Conservation (phyloP, 2,113 vertebrate species). For the Apus apus region DNA sequence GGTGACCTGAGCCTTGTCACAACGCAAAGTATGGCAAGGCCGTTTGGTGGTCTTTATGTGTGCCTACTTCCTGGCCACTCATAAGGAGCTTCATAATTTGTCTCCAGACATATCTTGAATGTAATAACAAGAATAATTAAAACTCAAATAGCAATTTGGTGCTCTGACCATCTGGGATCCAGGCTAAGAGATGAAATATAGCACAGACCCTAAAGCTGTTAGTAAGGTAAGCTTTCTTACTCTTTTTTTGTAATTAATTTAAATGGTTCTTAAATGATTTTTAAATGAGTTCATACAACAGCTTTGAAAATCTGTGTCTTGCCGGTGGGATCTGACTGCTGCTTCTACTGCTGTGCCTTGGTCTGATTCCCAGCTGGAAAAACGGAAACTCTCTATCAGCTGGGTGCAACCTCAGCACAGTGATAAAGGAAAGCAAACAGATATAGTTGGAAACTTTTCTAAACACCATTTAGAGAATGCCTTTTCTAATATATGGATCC, state of each 20-base stretch:
- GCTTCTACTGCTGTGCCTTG: constrained; percentile 7
- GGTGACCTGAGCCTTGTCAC: background rate
- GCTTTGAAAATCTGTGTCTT: constrained; percentile 50
- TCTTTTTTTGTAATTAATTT: constrained; percentile 48
- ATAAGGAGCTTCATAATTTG: constrained; percentile 10
- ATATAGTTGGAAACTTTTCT: constrained; percentile 34
- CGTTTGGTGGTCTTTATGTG: background rate
- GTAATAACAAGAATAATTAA: constrained; percentile 58
- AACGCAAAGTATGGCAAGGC: background rate
- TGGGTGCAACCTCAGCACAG: background rate
- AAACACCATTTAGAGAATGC: background rate
- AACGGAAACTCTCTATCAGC: background rate
- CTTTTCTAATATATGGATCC: background rate
- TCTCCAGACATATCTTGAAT: constrained; percentile 43
- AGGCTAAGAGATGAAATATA: constrained; percentile 28
- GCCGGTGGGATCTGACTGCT: constrained; percentile 21
- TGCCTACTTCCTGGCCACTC: background rate
- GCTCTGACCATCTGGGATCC: constrained; percentile 55
- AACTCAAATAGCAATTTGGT: constrained; percentile 52
- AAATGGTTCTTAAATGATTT: constrained; percentile 54
- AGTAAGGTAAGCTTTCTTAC: constrained; percentile 36
- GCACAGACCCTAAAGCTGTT: constrained; percentile 46
- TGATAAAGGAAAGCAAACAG: background rate
- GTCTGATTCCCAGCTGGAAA: constrained; percentile 43
- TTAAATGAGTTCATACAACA: constrained; percentile 50